A percentile compares a stretch with the other conserved stretches of the same genome.
These are phyloP conservation scores for Hemitrygon akajei DNA, from an alignment of 2,797 vertebrate species.

Conservation along the genomic window DNA sequence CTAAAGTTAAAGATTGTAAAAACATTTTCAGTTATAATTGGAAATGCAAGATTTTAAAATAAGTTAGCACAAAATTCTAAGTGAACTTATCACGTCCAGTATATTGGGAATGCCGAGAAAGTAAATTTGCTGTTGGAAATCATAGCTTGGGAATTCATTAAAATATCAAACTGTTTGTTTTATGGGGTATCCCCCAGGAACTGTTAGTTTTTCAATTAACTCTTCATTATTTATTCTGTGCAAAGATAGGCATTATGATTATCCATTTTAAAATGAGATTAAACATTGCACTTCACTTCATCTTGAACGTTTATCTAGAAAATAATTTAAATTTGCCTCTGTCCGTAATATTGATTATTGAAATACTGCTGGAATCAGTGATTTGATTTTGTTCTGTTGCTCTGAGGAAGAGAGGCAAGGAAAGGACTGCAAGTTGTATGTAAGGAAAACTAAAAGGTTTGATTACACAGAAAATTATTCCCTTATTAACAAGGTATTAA, in stretches of 20 bases:
- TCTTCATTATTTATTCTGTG: neutral
- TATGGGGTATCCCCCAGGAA: neutral
- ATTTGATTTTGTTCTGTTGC: neutral
- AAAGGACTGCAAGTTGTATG: neutral
- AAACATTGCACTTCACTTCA: neutral
- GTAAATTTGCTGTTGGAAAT: neutral
- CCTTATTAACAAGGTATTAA: neutral
- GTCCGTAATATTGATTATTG: neutral
- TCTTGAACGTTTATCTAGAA: neutral
- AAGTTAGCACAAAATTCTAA: neutral
- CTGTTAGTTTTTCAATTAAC: neutral
- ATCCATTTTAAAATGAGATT: neutral
- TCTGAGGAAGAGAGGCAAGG: neutral
- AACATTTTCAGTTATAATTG: neutral
- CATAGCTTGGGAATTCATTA: neutral
- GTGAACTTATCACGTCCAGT: neutral
- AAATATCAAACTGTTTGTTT: conserved; percentile 5
- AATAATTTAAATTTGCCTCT: neutral
- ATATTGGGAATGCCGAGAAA: neutral
- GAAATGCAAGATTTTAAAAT: neutral
- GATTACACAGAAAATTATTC: neutral
- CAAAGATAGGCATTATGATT: neutral
- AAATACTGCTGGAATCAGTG: neutral
- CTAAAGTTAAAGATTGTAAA: neutral
- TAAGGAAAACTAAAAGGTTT: neutral